These are phyloP conservation scores for Homalodisca vitripennis DNA, from an alignment of 1,140 invertebrate species.

Conservation along the genomic window DNA sequence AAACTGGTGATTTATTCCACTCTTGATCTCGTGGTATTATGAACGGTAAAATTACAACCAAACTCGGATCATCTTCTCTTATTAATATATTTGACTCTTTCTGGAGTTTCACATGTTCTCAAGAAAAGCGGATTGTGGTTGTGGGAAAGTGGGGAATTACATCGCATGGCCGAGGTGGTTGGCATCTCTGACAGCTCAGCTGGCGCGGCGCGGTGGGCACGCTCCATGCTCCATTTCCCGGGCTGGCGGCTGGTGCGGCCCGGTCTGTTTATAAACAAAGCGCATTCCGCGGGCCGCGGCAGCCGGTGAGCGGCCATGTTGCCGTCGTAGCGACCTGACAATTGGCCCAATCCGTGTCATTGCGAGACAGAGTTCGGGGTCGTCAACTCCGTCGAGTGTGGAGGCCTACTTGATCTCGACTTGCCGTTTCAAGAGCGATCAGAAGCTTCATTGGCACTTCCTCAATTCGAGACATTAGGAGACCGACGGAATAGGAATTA, in stretches of 20 bases:
- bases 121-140: neutral
- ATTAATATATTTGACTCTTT: too few species aligned
- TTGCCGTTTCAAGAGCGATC: too few species aligned
- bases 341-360: neutral
- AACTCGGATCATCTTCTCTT: too few species aligned
- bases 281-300: neutral
- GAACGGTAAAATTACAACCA: too few species aligned
- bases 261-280: constrained; percentile 26
- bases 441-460: too few species aligned
- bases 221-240: constrained; percentile 13
- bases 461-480: too few species aligned
- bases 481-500: too few species aligned
- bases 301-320: constrained; percentile 1
- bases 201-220: neutral
- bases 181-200: neutral
- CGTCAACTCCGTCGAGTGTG: too few species aligned
- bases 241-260: constrained; percentile 1
- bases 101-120: too few species aligned
- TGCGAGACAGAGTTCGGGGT: neutral
- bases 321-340: neutral
- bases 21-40: too few species aligned
- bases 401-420: too few species aligned
- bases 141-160: neutral
- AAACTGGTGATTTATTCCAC: too few species aligned
- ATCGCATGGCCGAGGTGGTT: neutral